phyloP scores from a whole-genome alignment of 1,140 invertebrate genomes.

The Apis mellifera region DNA sequence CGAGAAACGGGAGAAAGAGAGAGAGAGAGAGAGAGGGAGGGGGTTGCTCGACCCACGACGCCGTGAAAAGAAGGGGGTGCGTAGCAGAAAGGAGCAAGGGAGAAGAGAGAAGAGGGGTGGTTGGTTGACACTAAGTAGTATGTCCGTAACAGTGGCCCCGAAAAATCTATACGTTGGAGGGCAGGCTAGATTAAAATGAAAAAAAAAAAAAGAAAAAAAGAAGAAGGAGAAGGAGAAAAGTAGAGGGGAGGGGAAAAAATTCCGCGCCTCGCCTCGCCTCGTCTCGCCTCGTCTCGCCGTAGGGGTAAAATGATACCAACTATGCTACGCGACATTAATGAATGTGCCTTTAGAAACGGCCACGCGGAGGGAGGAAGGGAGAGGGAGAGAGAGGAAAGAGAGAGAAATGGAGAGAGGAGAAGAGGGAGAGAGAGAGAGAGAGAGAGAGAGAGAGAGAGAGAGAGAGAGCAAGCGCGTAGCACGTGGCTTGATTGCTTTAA shows the following conservation, averaged over 20 bases:
- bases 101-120: constrained; percentile 37
- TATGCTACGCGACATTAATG: constrained; percentile 59
- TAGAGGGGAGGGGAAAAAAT: constrained; percentile 17
- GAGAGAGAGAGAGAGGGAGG: not conserved
- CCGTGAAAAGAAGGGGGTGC: constrained; percentile 59
- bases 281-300: constrained; percentile 20
- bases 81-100: constrained; percentile 10
- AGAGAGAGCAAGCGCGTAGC: constrained; percentile 28
- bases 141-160: constrained; percentile 59
- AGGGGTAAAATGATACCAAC: constrained; percentile 62
- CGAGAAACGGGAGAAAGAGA: constrained; percentile 42
- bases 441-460: not conserved
- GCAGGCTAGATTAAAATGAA: constrained; percentile 59
- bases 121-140: constrained; percentile 63
- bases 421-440: not conserved
- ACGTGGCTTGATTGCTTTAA: constrained; percentile 51
- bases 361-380: not conserved
- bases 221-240: not conserved
- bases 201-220: constrained; percentile 6
- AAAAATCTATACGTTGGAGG: constrained; percentile 67
- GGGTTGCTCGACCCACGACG: constrained; percentile 27
- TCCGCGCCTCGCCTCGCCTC: constrained; percentile 26
- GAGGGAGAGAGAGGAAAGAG: constrained; percentile 3
- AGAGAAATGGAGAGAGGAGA: not conserved
- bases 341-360: constrained; percentile 51